Base-by-base conservation (phyloP, 2,888 invertebrate genomes). In the Ormyrus labotus region DNA sequence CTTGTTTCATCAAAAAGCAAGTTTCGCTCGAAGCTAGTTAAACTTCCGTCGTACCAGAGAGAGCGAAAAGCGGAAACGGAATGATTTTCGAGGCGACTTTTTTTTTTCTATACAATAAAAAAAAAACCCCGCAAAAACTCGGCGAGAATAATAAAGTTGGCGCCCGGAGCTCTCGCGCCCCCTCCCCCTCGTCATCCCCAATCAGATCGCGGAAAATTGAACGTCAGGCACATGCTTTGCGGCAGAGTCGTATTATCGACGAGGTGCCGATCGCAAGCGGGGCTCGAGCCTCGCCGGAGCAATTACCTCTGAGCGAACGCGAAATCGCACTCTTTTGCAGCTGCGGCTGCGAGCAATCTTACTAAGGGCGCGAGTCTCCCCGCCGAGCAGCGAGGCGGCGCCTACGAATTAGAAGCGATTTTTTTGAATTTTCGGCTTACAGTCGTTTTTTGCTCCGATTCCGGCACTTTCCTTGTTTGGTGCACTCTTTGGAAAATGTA, bases 121-220 rank as follows among this genome's bases (percentile, higher is more conserved):
- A 55, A 60, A 10, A 68, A 67, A 51, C 5, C 67, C 34, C 55
- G 10, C 19, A 50, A 63, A 55, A 63, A 55, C 51, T 65, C 48
- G 50, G 67, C 67, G 19, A 60, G 58, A 78, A 72, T 78, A 67
- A 65, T 78, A 78, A 70, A 77, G 48, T 67, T 64, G 76, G 60
- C 53, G 61, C 74, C 19, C 1, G 2, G 19, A 19, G 19, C 19
- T 19, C 65, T 61, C 45, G 53, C 45, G 45, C 34, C 45, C 6
- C 47, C 6, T 13, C 60, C 58, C 60, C 58, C 68, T 7, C 68
- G 73, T 65, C 69, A 74, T 65, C 34, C 68, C 70, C 76, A 77
- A 80, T 80, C 70, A 70, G 80, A 68, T 47, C 69, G 68, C 72
- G 58, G 77, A 81, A 81, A 81, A 78, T 81, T 81, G 69, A 64